Evolutionary conservation across 1,140 invertebrate species (phyloP).

Genomic region (Vollenhovia emeryi): DNA sequence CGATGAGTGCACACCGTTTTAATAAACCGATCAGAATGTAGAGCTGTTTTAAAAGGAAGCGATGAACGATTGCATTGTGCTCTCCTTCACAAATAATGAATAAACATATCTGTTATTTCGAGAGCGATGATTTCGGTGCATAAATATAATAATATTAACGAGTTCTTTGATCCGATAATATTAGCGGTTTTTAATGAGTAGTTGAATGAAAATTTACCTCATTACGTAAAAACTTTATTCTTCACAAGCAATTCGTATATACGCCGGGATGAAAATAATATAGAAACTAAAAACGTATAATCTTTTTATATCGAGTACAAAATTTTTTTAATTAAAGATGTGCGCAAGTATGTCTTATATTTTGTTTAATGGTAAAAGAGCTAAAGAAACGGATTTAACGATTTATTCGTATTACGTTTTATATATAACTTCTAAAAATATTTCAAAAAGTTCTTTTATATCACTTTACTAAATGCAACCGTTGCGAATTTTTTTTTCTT

Average conservation of each 20-base stretch:
- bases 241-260: not conserved
- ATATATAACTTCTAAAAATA: not conserved
- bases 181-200: not conserved
- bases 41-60: not conserved
- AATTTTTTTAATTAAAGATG: slow-evolving; percentile 5
- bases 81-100: not conserved
- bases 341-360: not conserved
- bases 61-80: slow-evolving; percentile 53
- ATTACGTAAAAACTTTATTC: not conserved
- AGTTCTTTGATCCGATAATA: not conserved
- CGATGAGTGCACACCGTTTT: not conserved
- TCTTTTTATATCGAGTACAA: not conserved
- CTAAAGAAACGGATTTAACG: not conserved
- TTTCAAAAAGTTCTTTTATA: not conserved
- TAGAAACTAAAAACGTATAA: not conserved
- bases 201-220: not conserved
- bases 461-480: not conserved
- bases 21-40: slow-evolving; percentile 34
- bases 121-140: not conserved
- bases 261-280: not conserved
- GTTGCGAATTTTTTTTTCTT: not conserved
- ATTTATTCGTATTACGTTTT: not conserved
- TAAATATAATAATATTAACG: not conserved
- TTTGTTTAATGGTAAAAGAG: not conserved
- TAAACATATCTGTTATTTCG: slow-evolving; percentile 42